phyloP scores from a whole-genome alignment of 2,888 invertebrate species.

The Ferrisia virgata region DNA sequence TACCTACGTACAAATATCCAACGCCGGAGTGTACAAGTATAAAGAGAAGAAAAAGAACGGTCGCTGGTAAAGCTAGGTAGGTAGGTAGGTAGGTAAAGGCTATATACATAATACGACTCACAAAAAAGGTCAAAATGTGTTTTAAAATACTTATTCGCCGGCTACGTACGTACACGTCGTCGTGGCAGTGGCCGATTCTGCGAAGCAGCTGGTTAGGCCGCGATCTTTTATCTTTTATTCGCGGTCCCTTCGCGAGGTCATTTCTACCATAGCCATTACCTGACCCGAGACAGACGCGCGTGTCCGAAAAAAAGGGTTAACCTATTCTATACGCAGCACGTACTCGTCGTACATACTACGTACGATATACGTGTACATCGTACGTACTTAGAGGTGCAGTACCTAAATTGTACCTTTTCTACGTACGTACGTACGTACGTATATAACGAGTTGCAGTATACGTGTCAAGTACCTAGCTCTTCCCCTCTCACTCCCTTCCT shows the following conservation, averaged over 20 bases:
- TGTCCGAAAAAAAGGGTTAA: slow-evolving; percentile 35
- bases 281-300: slow-evolving; percentile 44
- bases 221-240: slow-evolving; percentile 42
- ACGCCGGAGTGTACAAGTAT: too few species aligned
- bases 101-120: too few species aligned
- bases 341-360: too few species aligned
- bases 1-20: too few species aligned
- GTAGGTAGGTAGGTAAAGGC: too few species aligned
- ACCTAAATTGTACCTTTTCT: not conserved
- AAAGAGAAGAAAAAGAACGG: not conserved
- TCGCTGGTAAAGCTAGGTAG: too few species aligned
- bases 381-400: not conserved
- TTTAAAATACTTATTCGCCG: not conserved
- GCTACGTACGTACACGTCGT: not conserved
- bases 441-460: not conserved
- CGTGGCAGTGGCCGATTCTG: not conserved
- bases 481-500: not conserved
- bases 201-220: slow-evolving; percentile 32
- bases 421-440: not conserved
- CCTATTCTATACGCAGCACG: not conserved
- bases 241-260: slow-evolving; percentile 46
- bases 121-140: slow-evolving; percentile 44
- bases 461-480: slow-evolving; percentile 6
- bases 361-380: too few species aligned
- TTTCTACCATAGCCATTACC: slow-evolving; percentile 35